Evolutionary conservation across 2,888 invertebrate species (phyloP), one percentile per base, ranked within the genome.

Genomic region (Tachina grossa): DNA sequence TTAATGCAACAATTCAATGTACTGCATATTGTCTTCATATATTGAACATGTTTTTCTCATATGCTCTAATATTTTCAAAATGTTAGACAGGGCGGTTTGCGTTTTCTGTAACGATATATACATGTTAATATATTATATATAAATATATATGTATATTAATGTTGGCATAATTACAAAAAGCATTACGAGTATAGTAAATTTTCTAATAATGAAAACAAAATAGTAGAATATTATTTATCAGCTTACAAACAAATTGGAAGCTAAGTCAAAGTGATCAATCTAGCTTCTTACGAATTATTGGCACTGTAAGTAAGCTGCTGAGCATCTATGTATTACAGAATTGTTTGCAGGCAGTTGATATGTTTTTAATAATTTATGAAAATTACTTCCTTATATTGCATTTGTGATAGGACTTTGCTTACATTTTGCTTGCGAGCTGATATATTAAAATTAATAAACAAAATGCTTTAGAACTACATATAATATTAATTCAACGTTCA

Each of bases 131-230:
- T n/a, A n/a, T n/a, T n/a, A n/a, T 6, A 66, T n/a, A 51, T 10
- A 4, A 31, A n/a, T 10, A 2, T 63, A 45, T 31, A 57, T 59
- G 53, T 41, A 51, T 10, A 13, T 11, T 22, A 66, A n/a, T 41
- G 39, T 49, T n/a, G n/a, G 22, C 22, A 59, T 11, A 31, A 41
- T 19, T 51, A 49, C 59, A 72, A 72, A 79, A 75, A 75, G 43
- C 43, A 63, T 74, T 11, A 16, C 10, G 41, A 14, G 14, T 14
- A 39, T 9, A 57, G 22, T 31, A 31, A 31, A 31, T 57, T 31
- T 11, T 19, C 19, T 19, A 19, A 53, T 53, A 16, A 53, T 1
- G 16, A 53, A 53, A 53, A 10, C 53, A 19, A 53, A 16, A 9
- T 22, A 22, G 10, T 31, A 13, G 13, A 31, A 31, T 55, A 13